A percentile compares a stretch with the other conserved stretches of the same genome.
These are phyloP conservation scores for Halictus rubicundus DNA, from an alignment of 1,140 invertebrate genomes.

Conservation along the genomic window DNA sequence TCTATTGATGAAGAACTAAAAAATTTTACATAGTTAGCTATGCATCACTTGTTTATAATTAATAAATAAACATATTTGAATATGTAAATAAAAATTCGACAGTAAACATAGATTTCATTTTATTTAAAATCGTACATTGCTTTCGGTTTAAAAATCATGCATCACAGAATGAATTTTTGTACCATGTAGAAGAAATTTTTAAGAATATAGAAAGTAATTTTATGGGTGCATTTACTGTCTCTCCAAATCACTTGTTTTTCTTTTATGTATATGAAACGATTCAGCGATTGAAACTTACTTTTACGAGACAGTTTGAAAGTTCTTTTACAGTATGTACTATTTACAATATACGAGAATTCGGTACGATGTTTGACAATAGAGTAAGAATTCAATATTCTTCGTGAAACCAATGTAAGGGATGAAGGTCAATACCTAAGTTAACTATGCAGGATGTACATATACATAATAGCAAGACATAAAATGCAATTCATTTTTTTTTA, in stretches of 20 bases:
- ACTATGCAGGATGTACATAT: conserved; percentile 35
- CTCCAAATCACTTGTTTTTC: conserved; percentile 23
- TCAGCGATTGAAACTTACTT: conserved; percentile 41
- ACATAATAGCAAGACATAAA: conserved; percentile 44
- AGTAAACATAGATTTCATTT: conserved; percentile 37
- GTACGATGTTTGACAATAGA: conserved; percentile 41
- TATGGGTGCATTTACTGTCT: conserved; percentile 53
- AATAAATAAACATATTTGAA: conserved; percentile 2
- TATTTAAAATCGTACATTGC: conserved; percentile 44
- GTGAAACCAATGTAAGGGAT: conserved; percentile 26
- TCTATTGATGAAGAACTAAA: not conserved
- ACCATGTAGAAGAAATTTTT: conserved; percentile 32
- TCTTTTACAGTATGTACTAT: conserved; percentile 49
- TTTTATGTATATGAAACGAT: conserved; percentile 20
- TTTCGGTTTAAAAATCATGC: conserved; percentile 41
- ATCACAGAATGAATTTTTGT: conserved; percentile 51
- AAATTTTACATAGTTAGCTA: not conserved
- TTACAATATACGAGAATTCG: conserved; percentile 43
- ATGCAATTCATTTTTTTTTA: conserved; percentile 47
- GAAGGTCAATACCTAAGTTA: conserved; percentile 31
- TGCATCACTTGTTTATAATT: not conserved
- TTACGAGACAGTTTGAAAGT: conserved; percentile 55
- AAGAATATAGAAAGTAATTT: conserved; percentile 35
- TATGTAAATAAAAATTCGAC: conserved; percentile 5
- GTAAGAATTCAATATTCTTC: conserved; percentile 10